A percentile compares a stretch with the other conserved stretches of the same genome.
phyloP scores from a whole-genome alignment of 2,797 vertebrate genomes.

The Chiloscyllium punctatum region DNA sequence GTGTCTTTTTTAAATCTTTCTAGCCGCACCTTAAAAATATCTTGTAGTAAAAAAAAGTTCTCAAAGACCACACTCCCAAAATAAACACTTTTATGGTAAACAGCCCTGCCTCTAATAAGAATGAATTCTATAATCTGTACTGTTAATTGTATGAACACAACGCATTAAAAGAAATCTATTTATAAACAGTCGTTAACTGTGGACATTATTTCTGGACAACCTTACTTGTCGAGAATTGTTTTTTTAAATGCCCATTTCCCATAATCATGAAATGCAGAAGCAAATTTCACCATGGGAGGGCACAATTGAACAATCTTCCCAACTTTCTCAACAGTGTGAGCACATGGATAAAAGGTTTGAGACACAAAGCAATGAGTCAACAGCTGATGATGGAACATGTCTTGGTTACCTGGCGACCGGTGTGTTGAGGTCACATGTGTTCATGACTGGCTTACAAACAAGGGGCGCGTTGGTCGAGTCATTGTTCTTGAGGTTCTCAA shows the following conservation, averaged over 20 bases:
- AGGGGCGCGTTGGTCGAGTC: accelerated
- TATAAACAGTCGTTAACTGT: too few relatives aligned
- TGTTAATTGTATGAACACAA: too few relatives aligned
- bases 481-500: conserved; percentile 41
- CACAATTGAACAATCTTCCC: background rate
- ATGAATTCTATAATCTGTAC: too few relatives aligned
- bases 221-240: too few relatives aligned
- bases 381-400: background rate
- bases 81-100: background rate
- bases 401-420: conserved; percentile 47
- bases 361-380: background rate
- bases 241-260: too few relatives aligned
- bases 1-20: too few relatives aligned
- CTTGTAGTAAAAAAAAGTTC: too few relatives aligned
- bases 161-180: too few relatives aligned
- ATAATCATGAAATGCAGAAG: too few relatives aligned
- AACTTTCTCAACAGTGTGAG: background rate
- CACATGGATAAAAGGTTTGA: background rate
- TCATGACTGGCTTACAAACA: background rate
- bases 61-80: background rate
- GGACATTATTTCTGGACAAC: too few relatives aligned
- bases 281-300: too few relatives aligned
- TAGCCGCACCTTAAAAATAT: too few relatives aligned
- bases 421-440: conserved; percentile 41
- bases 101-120: background rate